Base-by-base conservation (phyloP, 2,797 vertebrate genomes). In the Helostoma temminkii region DNA sequence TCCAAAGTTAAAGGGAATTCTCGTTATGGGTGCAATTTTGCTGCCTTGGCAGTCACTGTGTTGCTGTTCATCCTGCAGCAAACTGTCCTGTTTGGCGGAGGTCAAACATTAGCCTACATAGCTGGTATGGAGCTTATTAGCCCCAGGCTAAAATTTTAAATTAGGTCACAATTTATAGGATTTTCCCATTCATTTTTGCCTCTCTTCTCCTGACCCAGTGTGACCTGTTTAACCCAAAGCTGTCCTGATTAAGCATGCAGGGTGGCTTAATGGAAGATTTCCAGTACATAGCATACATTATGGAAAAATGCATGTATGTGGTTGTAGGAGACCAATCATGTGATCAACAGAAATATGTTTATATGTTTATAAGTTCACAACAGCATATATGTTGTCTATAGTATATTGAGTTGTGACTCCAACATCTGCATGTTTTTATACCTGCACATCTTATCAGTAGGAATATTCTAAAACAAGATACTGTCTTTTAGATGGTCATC, bases 91-190 rank as follows among this genome's bases (percentile, higher is more conserved):
- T 41, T 36, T 67, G 74, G 42, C 64, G 68, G 43, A 68, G 89
- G 87, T 91, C 85, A 86, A 80, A 71, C 91, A 85, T 92, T 94
- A 92, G 78, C 91, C 90, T 87, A 90, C 78, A 91, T 92, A 79
- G 58, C 67, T 82, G 68, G 41, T 71, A 65, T 88, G 75, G 71
- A 72, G 74, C 82, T 81, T 59, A 85, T 80, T 80, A 54, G 84
- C 90, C 55, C 39, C 53, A 68, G 87, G 90, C 78, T 67, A 50
- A 78, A 72, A 66, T 89, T 88, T 81, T 73, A 82, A 89, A 86
- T 82, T 26, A 88, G 86, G 86, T 85, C 87, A 88, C 83, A 88
- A 82, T 89, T 90, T 77, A 89, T 86, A 81, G 82, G 46, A 82
- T 81, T 84, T 68, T 77, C 34, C 69, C 65, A 41, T 79, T 80